Conservation (phyloP, 2,888 invertebrate genomes). For the Leptinotarsa rubiginosa region DNA sequence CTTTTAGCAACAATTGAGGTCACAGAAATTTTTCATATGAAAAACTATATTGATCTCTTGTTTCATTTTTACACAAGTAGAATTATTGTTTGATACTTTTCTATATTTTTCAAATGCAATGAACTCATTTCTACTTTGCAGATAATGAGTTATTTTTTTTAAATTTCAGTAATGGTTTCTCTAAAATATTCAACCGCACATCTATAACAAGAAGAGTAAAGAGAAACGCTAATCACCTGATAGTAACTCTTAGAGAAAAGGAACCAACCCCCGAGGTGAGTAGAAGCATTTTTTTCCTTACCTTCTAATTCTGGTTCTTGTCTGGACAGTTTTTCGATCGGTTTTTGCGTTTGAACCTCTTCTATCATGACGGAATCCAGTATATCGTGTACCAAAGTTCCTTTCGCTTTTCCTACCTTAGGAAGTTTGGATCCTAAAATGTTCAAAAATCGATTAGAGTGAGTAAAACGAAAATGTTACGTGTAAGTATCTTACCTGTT, state of each 20-base stretch:
- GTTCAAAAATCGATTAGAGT: constrained; percentile 16
- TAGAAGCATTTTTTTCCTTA: not conserved
- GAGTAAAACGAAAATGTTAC: not conserved
- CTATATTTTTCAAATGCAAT: too few species aligned
- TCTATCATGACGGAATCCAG: constrained; percentile 56
- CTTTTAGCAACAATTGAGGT: too few species aligned
- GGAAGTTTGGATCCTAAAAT: constrained; percentile 53
- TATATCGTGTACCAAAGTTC: constrained; percentile 52
- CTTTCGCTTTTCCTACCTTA: constrained; percentile 48
- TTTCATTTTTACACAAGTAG: too few species aligned
- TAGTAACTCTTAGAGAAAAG: not conserved
- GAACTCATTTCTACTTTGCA: too few species aligned
- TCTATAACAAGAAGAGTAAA: too few species aligned
- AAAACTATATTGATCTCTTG: too few species aligned
- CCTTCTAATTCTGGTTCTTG: constrained; percentile 19
- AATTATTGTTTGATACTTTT: too few species aligned
- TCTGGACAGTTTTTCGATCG: constrained; percentile 49
- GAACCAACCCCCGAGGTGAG: not conserved
- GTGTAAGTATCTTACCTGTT: constrained; percentile 55
- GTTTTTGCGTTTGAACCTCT: constrained; percentile 56
- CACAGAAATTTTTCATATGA: too few species aligned
- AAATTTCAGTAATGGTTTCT: too few species aligned
- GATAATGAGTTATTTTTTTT: too few species aligned
- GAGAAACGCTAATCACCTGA: too few species aligned
- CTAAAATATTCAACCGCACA: too few species aligned